Evolutionary conservation across 2,797 vertebrate species (phyloP).

Genomic region (Tragopan temminckii): DNA sequence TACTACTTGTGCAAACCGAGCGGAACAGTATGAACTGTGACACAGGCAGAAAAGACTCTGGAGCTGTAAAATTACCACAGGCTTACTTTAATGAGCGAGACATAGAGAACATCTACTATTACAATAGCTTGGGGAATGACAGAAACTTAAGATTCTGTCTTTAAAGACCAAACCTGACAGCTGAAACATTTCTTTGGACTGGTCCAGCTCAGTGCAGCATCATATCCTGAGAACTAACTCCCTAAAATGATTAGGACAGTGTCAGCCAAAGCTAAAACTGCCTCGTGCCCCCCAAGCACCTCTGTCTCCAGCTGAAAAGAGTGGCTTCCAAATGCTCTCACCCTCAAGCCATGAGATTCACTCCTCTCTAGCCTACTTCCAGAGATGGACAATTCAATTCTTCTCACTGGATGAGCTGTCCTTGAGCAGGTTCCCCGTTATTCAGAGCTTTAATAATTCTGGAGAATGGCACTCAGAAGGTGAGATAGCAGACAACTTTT

Average conservation of each 20-base stretch:
- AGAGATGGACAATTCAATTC: neutral
- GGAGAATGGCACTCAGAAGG: neutral
- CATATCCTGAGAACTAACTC: neutral
- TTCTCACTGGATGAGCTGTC: neutral
- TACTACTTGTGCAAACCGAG: neutral
- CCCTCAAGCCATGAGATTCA: neutral
- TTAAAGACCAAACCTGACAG: neutral
- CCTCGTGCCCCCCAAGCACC: neutral
- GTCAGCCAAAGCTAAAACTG: neutral
- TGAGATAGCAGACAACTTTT: neutral
- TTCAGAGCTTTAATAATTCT: neutral
- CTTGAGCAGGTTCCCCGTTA: neutral
- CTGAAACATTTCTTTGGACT: neutral
- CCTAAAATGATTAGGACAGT: neutral
- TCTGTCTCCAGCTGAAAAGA: neutral
- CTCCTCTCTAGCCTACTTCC: neutral
- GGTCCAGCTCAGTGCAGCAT: neutral
- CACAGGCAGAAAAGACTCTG: neutral
- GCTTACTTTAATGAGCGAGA: neutral
- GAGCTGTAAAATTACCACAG: neutral
- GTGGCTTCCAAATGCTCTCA: neutral
- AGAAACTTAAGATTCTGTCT: neutral
- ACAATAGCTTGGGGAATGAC: neutral
- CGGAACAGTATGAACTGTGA: neutral
- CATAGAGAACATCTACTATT: neutral